Evolutionary conservation across 2,888 invertebrate species (phyloP), one percentile per base, ranked within the genome.

Genomic region (Calliscelio sp.): DNA sequence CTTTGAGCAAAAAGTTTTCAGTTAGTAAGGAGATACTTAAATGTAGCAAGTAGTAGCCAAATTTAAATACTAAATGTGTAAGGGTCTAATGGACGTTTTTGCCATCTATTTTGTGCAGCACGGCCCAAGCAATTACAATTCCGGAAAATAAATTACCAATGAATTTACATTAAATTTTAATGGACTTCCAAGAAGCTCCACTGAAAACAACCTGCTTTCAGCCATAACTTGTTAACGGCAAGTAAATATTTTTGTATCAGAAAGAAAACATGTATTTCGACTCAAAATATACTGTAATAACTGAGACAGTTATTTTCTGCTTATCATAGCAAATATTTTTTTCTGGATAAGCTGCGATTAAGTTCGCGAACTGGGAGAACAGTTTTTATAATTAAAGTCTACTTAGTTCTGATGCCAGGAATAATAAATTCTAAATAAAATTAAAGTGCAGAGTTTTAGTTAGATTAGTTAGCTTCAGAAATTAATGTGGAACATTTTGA

Each of bases 291-390:
- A 20, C 8, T 25, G 53, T 24, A 22, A 53, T 53, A 68, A 68
- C 53, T 53, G 61, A 49, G 24, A 49, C 73, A 61, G 59, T 61
- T 49, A 73, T 73, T 73, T 73, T 61, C 32, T 49, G 35, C 59
- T 73, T 73, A 73, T 73, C 73, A 32, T 18, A 16, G 22, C 44
- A 59, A 44, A 59, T 46, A 16, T 44, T 35, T 66, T 65, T 53
- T 51, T 16, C 14, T 18, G 18, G 6, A 14, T 8, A 18, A 20
- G 55, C 57, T 24, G 53, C 53, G 41, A 53, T 68, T 38, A 51
- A 53, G 25, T 68, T 53, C 35, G 18, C 22, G 16, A 16, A 51
- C n/a, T 24, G n/a, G 51, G 28, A n/a, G 18, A 20, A 57, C n/a
- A n/a, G n/a, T n/a, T n/a, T n/a, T n/a, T n/a, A n/a, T n/a, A n/a